Base-by-base conservation (phyloP, 2,888 invertebrate genomes). In the Latrodectus elegans region DNA sequence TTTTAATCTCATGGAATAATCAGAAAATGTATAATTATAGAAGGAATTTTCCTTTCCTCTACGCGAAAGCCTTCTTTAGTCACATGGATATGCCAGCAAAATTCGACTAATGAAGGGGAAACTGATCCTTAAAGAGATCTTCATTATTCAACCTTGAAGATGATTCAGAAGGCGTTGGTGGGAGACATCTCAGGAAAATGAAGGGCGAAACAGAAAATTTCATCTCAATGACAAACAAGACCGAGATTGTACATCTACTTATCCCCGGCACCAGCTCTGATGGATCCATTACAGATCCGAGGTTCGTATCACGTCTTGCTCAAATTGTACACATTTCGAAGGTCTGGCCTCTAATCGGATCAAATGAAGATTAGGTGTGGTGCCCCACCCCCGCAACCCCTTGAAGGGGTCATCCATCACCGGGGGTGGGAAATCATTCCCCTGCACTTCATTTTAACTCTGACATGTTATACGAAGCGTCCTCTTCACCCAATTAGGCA, bases 351-450 rank as follows among this genome's bases (percentile, higher is more conserved):
- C 73, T 87, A 87, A 87, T 87, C 86, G 86, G 86, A 87, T 87
- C 86, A 81, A 81, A 87, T 80, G 86, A 87, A 81, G 81, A 87
- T 87, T 81, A 87, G 81, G 86, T 87, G 75, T 70, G 77, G 77
- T 68, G 71, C 72, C 81, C 74, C 77, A 38, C 60, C 55, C 84
- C 71, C 64, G 14, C 74, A 6, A 2, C 75, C 53, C 71, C 76
- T 22, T 53, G 60, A 53, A 75, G 84, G 79, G 84, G 84, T 78
- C 79, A 85, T 85, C 85, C 79, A 85, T 85, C 85, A 85, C 53
- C 9, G 76, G 64, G 84, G 78, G 85, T 53, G 38, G 85, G 75
- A 73, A 75, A 70, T 65, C 72, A 53, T 55, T 53, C 80, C 81
- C 81, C 65, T 67, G 72, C 76, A 86, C 85, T 86, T 86, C 85